phyloP scores from a whole-genome alignment of 2,113 vertebrate species.

The Zosterops borbonicus region DNA sequence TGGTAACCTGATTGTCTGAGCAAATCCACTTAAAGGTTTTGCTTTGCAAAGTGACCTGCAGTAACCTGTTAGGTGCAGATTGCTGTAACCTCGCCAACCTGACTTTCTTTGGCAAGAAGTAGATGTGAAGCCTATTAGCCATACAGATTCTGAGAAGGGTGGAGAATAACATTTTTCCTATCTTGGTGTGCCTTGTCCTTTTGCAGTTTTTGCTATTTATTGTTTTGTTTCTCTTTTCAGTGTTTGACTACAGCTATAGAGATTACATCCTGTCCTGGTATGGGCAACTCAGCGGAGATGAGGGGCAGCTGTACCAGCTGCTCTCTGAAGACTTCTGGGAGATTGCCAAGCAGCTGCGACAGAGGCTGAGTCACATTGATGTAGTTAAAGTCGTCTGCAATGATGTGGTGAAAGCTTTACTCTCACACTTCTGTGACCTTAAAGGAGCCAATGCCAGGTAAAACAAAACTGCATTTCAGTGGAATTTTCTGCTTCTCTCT shows the following conservation, averaged over 20 bases:
- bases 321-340: slow-evolving; percentile 97
- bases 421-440: slow-evolving; percentile 94
- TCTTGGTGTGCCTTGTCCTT: not conserved
- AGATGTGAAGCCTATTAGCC: not conserved
- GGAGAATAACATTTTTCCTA: not conserved
- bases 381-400: slow-evolving; percentile 91
- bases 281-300: slow-evolving; percentile 85
- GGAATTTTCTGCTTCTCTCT: not conserved
- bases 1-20: slow-evolving; percentile 8
- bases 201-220: not conserved
- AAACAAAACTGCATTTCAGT: not conserved
- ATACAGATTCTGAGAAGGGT: not conserved
- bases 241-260: slow-evolving; percentile 95
- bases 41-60: slow-evolving; percentile 32
- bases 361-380: slow-evolving; percentile 87
- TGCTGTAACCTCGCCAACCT: not conserved
- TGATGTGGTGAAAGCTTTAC: slow-evolving; percentile 88
- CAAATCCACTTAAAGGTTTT: slow-evolving; percentile 58
- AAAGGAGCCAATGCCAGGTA: slow-evolving; percentile 93
- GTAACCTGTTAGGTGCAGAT: slow-evolving; percentile 19
- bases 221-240: slow-evolving; percentile 71
- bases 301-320: slow-evolving; percentile 92
- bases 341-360: slow-evolving; percentile 85
- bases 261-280: slow-evolving; percentile 98
- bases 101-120: not conserved